Conservation (phyloP, 2,113 vertebrate genomes). For the Osmerus mordax region DNA sequence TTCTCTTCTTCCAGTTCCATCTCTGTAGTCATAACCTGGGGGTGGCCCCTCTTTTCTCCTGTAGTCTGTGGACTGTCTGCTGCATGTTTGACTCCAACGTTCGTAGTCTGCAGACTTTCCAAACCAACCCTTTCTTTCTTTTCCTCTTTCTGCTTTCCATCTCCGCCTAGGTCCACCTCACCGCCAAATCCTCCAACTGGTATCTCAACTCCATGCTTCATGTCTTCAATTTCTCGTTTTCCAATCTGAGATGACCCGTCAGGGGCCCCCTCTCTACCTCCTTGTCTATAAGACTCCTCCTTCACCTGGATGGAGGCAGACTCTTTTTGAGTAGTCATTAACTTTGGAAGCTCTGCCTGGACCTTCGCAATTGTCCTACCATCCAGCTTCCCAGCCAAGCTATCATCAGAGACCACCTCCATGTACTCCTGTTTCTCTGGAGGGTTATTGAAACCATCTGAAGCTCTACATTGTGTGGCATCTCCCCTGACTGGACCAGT, state of each 20-base stretch:
- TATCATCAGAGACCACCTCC: background rate
- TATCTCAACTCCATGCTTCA: background rate
- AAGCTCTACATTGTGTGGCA: background rate
- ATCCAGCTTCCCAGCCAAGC: slow-evolving; percentile 15
- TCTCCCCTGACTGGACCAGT: slow-evolving; percentile 17
- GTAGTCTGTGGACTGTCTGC: background rate
- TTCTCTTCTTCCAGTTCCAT: slow-evolving; percentile 14
- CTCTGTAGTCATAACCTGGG: slow-evolving; percentile 12
- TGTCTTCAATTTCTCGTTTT: background rate
- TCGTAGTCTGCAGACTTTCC: slow-evolving; percentile 14
- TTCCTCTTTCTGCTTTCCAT: slow-evolving; percentile 2
- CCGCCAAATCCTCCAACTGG: background rate
- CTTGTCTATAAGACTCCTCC: background rate
- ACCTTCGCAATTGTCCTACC: slow-evolving; percentile 12
- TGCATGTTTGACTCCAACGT: slow-evolving; percentile 2
- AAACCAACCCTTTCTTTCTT: slow-evolving; percentile 4
- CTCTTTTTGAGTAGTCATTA: slow-evolving; percentile 1
- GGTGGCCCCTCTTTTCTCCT: slow-evolving; percentile 10
- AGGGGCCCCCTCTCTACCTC: slow-evolving; percentile 13
- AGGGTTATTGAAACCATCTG: slow-evolving; percentile 3
- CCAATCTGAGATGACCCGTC: slow-evolving; percentile 7
- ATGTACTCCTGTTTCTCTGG: slow-evolving; percentile 12
- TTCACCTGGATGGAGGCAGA: background rate
- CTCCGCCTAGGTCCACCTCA: background rate
- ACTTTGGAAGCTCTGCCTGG: slow-evolving; percentile 6